Base-by-base conservation (phyloP, 2,888 invertebrate genomes). In the Tiliacea aurago region DNA sequence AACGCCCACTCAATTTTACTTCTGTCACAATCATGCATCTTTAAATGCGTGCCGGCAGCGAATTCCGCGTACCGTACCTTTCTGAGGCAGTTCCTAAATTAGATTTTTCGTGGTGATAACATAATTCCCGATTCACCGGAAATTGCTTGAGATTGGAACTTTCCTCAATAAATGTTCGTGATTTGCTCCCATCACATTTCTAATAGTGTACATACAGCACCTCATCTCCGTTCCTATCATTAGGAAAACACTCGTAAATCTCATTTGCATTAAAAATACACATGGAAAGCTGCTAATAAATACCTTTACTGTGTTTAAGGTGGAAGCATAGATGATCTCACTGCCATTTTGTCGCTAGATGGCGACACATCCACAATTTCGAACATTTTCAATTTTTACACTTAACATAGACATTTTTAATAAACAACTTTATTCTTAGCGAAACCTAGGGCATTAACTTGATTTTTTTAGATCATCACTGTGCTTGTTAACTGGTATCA, bases 21-120 rank as follows among this genome's bases (percentile, higher is more conserved):
- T 53, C 81, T 51, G 78, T 82, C 78, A 67, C 82, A 66, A 51
- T 82, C 82, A 63, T 78, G 83, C 78, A 82, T 77, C 81, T 81
- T 78, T 78, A 77, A 76, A 78, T 63, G 82, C 68, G 68, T 18
- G 41, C 56, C 62, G 78, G 51, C 77, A 63, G 23, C 62, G 23
- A 53, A 67, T 67, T 47, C 68, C 53, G 51, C 49, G 47, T n/a
- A 56, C 47, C 55, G 45, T 53, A 56, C 69, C 78, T 63, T 77
- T 77, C 51, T 18, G 47, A 78, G 69, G 56, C 78, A 58, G 62
- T 78, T 77, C 82, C 43, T 56, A 77, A 78, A 78, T 78, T 78
- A 82, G 78, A 78, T 78, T 78, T 77, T 78, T 66, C 77, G 41
- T 47, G 51, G 51, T 82, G 78, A 82, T 77, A 78, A 78, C 62